phyloP scores from a whole-genome alignment of 2,113 vertebrate species.

The Labrus mixtus region DNA sequence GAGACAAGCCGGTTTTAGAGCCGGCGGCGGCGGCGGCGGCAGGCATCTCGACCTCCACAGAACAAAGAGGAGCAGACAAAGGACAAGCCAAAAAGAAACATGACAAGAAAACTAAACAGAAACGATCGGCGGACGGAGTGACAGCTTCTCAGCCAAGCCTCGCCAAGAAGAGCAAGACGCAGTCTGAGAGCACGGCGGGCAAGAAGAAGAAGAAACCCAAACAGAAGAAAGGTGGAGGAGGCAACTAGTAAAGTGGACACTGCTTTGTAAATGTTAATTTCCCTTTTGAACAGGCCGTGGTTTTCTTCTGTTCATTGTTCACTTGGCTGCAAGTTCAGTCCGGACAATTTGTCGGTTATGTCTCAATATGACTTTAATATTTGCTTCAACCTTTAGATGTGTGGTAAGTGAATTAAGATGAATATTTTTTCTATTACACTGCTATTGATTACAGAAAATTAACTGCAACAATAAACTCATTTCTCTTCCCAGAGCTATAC shows the following conservation, averaged over 20 bases:
- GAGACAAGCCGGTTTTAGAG: conserved; percentile 68
- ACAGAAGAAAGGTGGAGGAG: conserved; percentile 52
- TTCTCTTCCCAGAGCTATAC: conserved; percentile 16
- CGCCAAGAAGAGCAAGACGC: conserved; percentile 76
- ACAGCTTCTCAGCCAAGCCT: conserved; percentile 51
- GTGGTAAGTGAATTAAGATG: not conserved
- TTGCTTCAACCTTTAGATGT: not conserved
- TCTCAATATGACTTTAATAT: conserved; percentile 8
- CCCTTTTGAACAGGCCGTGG: conserved; percentile 9
- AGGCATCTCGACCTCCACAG: not conserved
- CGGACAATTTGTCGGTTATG: not conserved
- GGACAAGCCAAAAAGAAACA: conserved; percentile 72
- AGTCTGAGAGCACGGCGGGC: conserved; percentile 34
- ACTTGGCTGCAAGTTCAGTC: not conserved
- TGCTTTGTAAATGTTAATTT: conserved; percentile 39
- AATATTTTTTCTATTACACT: conserved; percentile 52
- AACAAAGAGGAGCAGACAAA: conserved; percentile 33
- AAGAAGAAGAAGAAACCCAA: conserved; percentile 68
- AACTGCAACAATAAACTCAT: conserved; percentile 48
- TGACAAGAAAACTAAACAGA: conserved; percentile 75
- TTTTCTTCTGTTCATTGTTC: not conserved
- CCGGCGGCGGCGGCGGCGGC: conserved; percentile 16
- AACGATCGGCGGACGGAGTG: conserved; percentile 31
- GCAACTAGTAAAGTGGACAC: conserved; percentile 33
- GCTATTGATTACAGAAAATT: conserved; percentile 21